Evolutionary conservation across 2,113 vertebrate species (phyloP), one percentile per base, ranked within the genome.

Genomic region (Herpetotheres cachinnans): DNA sequence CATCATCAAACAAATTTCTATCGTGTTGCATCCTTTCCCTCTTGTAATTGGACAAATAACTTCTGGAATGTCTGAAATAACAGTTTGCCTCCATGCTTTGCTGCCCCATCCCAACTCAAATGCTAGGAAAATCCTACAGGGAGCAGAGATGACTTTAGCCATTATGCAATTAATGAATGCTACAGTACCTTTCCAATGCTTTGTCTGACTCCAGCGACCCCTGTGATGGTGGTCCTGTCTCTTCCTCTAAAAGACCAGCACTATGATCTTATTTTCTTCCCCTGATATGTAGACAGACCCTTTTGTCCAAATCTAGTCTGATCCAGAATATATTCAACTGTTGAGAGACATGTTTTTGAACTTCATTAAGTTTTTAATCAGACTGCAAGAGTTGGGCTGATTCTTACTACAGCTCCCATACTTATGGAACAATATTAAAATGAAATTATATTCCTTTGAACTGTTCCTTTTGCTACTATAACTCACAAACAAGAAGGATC

Each of bases 261-360:
- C 8, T 62, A 1, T 58, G 18, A 17, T 25, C 11, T 62, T 46
- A 49, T 73, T 73, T 87, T 62, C 17, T 78, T 81, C 26, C 9
- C 7, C 11, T 42, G 7, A 16, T 7, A 34, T 2, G 2, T 12
- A 62, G 27, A 65, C 30, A 74, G n/a, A 66, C 0, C 1, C 3
- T 36, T 77, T 56, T 34, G 6, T 44, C 14, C 42, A 78, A 52
- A 65, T n/a, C 27, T 66, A 76, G 1, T 59, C 34, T 50, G 44
- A 83, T 34, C 18, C 20, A 63, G 25, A 59, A 55, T 58, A 71
- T 59, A 63, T 84, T 85, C 25, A 54, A 82, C 6, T 16, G 2
- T 8, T 63, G 55, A 81, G 5, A 11, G 71, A 65, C 66, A 56
- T 2, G 40, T 79, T 6, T 49, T 74, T 58, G 15, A 88, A 32